Conservation (phyloP, 2,888 invertebrate species). For the Thereva unica region DNA sequence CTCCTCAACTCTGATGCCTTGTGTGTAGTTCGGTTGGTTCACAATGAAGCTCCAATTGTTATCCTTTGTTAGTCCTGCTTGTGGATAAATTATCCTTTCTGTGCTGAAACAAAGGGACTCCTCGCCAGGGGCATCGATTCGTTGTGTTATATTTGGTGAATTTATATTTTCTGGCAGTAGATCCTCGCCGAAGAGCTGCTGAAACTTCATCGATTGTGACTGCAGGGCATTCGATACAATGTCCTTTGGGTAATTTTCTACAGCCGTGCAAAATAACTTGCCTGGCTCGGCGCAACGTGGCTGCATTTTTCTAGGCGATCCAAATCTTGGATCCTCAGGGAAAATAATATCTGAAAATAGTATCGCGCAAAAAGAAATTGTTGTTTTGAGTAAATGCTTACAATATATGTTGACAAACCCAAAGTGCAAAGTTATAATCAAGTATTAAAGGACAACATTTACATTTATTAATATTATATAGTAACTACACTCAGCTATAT, state of each 20-base stretch:
- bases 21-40: slow-evolving; percentile 68
- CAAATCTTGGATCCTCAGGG: slow-evolving; percentile 40
- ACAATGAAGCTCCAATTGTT: slow-evolving; percentile 71
- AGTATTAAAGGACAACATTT: too few relatives aligned
- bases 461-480: too few relatives aligned
- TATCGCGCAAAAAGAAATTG: neutral
- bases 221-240: slow-evolving; percentile 51
- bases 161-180: slow-evolving; percentile 48
- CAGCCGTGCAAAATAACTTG: slow-evolving; percentile 56
- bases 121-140: slow-evolving; percentile 57
- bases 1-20: slow-evolving; percentile 73
- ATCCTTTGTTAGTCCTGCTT: slow-evolving; percentile 64
- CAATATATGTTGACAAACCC: neutral
- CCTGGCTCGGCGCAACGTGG: slow-evolving; percentile 35
- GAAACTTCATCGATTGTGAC: slow-evolving; percentile 46
- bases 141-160: slow-evolving; percentile 58
- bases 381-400: neutral
- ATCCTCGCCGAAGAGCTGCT: slow-evolving; percentile 53
- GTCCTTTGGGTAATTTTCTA: slow-evolving; percentile 58
- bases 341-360: slow-evolving; percentile 42
- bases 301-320: neutral
- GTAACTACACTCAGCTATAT: too few relatives aligned
- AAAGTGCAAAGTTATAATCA: too few relatives aligned
- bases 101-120: slow-evolving; percentile 59
- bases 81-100: slow-evolving; percentile 63